These are phyloP conservation scores for Chelonoidis abingdonii DNA, from an alignment of 2,113 vertebrate species.

Conservation along the genomic window DNA sequence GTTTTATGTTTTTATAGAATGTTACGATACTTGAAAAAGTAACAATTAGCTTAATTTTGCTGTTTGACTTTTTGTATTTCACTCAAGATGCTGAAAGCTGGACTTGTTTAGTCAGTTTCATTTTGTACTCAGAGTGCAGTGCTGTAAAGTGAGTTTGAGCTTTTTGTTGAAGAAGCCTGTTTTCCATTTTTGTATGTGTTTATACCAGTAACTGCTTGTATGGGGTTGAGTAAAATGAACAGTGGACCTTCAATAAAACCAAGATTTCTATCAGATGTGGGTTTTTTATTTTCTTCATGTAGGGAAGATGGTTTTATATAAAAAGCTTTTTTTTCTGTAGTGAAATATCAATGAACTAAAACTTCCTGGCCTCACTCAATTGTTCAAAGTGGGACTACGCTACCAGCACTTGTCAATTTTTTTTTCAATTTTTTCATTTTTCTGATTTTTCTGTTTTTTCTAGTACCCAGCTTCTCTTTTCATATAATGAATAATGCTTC, in stretches of 20 bases:
- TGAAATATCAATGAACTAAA: background rate
- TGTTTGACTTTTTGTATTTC: background rate
- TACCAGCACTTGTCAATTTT: background rate
- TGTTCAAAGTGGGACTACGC: background rate
- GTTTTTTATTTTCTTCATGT: background rate
- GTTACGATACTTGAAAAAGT: background rate
- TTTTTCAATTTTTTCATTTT: background rate
- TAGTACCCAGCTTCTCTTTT: background rate
- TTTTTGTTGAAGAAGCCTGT: background rate
- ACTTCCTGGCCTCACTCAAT: background rate
- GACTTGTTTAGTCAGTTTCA: background rate
- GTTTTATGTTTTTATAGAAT: background rate
- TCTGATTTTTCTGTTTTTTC: background rate
- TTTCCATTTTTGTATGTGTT: background rate
- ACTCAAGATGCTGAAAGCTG: background rate
- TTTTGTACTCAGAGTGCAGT: background rate
- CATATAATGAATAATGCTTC: background rate
- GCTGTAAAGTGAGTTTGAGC: background rate
- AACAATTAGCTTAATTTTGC: background rate
- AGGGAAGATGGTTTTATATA: background rate
- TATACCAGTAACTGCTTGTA: background rate
- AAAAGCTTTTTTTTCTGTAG: no score
- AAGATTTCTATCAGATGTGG: background rate
- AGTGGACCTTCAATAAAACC: background rate
- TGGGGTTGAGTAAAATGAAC: background rate